Conservation (phyloP, 2,797 vertebrate species). For the Rhinogobio ventralis region DNA sequence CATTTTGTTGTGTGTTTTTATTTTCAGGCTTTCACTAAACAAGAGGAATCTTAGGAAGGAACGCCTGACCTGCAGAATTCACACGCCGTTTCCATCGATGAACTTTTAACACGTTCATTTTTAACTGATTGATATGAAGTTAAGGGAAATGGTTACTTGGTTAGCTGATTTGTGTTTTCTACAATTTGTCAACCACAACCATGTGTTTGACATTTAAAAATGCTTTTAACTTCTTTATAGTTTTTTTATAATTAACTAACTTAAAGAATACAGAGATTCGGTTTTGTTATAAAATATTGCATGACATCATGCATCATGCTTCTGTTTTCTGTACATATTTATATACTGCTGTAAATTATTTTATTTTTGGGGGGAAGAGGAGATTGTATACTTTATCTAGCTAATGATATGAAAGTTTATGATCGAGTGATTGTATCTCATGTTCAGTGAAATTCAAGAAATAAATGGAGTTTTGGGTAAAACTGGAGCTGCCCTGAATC, state of each 20-base stretch:
- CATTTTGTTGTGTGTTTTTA: not conserved
- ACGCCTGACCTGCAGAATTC: not conserved
- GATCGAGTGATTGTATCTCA: not conserved
- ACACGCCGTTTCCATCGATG: conserved; percentile 57
- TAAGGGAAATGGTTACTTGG: not conserved
- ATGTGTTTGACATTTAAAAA: not conserved
- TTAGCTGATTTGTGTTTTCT: not conserved
- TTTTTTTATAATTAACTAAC: not conserved
- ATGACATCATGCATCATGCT: conserved; percentile 22
- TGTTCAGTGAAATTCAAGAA: not conserved
- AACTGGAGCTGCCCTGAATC: not conserved
- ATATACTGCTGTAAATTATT: conserved; percentile 66
- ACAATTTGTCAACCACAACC: not conserved
- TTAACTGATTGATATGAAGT: conserved; percentile 14
- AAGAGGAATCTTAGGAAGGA: conserved; percentile 73
- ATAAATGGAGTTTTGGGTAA: not conserved
- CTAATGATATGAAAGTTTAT: not conserved
- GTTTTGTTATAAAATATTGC: conserved; percentile 11
- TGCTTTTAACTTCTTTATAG: not conserved
- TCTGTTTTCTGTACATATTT: conserved; percentile 66
- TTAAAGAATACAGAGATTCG: conserved; percentile 13
- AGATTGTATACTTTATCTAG: conserved; percentile 64
- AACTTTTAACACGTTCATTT: conserved; percentile 58
- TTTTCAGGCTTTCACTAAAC: conserved; percentile 77
- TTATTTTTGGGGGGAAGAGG: conserved; percentile 60